Percentiles rank a stretch among this genome's conserved stretches.
Conservation (phyloP, 1,140 invertebrate species). For the Belonocnema kinseyi region DNA sequence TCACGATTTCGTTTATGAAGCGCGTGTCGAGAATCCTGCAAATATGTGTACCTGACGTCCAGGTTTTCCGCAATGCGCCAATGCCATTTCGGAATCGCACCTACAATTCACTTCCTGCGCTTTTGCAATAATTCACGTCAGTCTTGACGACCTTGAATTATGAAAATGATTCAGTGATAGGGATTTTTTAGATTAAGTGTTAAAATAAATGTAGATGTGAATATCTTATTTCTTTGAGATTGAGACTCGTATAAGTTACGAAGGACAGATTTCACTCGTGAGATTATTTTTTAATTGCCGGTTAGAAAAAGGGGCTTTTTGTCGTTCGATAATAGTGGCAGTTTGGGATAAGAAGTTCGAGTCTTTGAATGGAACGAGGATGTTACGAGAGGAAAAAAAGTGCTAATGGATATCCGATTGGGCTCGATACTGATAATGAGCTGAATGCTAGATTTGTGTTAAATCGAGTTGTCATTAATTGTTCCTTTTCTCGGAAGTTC, state of each 20-base stretch:
- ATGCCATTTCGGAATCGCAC: slow-evolving; percentile 46
- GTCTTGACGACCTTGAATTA: not conserved
- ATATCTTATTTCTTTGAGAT: not conserved
- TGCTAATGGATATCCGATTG: slow-evolving; percentile 26
- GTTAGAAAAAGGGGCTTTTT: too few relatives aligned
- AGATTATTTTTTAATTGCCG: too few relatives aligned
- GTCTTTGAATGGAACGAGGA: slow-evolving; percentile 4
- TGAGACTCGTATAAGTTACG: not conserved
- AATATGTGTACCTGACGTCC: slow-evolving; percentile 15
- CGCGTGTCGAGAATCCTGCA: not conserved
- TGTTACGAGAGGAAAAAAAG: slow-evolving; percentile 13
- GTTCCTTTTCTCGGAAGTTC: not conserved
- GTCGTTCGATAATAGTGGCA: not conserved
- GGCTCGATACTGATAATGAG: not conserved
- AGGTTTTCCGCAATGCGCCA: slow-evolving; percentile 64
- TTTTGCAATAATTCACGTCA: slow-evolving; percentile 33
- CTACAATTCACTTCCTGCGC: slow-evolving; percentile 51
- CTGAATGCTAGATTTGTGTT: slow-evolving; percentile 11
- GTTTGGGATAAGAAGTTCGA: not conserved
- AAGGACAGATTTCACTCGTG: too few relatives aligned
- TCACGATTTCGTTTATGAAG: not conserved
- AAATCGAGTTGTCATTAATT: not conserved
- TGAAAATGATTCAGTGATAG: slow-evolving; percentile 3
- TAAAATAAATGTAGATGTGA: not conserved
- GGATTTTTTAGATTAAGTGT: not conserved